These are phyloP conservation scores for Acanthaster planci DNA, from an alignment of 35 echinoderm and acorn worm species.

Conservation along the genomic window DNA sequence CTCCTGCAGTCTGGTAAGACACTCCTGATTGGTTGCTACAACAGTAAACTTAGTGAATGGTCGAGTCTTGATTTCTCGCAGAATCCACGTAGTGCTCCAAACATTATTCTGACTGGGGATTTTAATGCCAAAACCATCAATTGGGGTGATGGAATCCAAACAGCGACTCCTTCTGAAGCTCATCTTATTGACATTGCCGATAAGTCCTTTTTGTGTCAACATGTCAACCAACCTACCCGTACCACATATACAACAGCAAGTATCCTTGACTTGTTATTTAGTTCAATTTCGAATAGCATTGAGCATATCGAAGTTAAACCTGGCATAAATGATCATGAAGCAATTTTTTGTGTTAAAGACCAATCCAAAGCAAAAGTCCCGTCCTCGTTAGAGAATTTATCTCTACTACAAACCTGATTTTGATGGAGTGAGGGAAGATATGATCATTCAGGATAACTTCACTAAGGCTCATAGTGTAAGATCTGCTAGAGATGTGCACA, in stretches of 20 bases:
- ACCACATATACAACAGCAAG: conserved; percentile 28
- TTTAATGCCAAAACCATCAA: conserved; percentile 28
- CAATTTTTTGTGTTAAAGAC: too few relatives aligned
- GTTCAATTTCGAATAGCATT: too few relatives aligned
- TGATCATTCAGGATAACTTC: too few relatives aligned
- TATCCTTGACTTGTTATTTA: too few relatives aligned
- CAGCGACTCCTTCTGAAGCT: conserved; percentile 15
- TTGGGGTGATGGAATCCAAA: conserved; percentile 42
- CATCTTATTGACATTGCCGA: conserved; percentile 17
- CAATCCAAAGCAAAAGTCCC: too few relatives aligned
- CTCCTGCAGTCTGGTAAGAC: conserved; percentile 33
- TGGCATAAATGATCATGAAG: too few relatives aligned
- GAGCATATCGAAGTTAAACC: too few relatives aligned
- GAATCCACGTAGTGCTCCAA: conserved; percentile 1
- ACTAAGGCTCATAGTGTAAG: too few relatives aligned
- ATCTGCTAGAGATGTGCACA: neutral
- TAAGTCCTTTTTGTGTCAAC: conserved; percentile 8
- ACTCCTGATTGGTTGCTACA: conserved; percentile 42
- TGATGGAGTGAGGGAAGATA: too few relatives aligned
- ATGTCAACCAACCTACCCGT: conserved; percentile 38
- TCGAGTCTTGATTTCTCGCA: conserved; percentile 25
- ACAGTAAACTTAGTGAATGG: conserved; percentile 30
- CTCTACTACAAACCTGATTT: conserved; percentile 29
- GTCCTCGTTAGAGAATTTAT: too few relatives aligned
- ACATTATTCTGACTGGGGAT: conserved; percentile 24